Evolutionary conservation across 2,797 vertebrate species (phyloP), one percentile per base, ranked within the genome.

Genomic region (Rhinogobio ventralis): DNA sequence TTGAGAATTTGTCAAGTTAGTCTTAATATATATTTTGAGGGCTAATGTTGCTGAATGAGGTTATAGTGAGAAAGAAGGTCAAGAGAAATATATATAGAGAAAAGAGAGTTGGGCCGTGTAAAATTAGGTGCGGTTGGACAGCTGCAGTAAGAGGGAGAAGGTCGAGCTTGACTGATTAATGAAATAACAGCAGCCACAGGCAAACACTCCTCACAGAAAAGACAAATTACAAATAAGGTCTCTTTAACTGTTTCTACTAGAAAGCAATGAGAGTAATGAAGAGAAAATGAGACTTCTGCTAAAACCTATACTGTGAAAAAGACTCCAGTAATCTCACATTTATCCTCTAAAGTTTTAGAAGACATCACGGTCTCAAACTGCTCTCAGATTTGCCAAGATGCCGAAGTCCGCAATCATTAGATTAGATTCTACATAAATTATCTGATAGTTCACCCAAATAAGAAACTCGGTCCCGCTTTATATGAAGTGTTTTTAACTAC

Each of bases 101-200:
- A 68, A 74, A 60, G 60, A 49, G 55, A 46, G 51, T 20, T 33
- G 46, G 79, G 69, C 30, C 28, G 55, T 87, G 80, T 89, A 87
- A 91, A 90, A 87, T 90, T 85, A 86, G 82, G 85, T 87, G 60
- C 67, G 81, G 89, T 89, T 90, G 66, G 81, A 89, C 88, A 89
- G 89, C 88, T 89, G 85, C 80, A 80, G 68, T 80, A 72, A 86
- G 60, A 78, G 87, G 49, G 13, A 81, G 51, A 88, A 88, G 89
- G 86, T 89, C 72, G 30, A 67, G 33, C 82, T 86, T 73, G 57
- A 78, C 62, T 88, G 85, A 91, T 91, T 82, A 90, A 90, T 89
- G 82, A 85, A 81, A 87, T 66, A 71, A 84, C 82, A 62, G 64
- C 69, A 28, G 71, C 81, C 86, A 76, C 62, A 66, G 75, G 79